Evolutionary conservation across 2,797 vertebrate genomes (phyloP), one percentile per base, ranked within the genome.

Genomic region (Gambelia wislizenii): DNA sequence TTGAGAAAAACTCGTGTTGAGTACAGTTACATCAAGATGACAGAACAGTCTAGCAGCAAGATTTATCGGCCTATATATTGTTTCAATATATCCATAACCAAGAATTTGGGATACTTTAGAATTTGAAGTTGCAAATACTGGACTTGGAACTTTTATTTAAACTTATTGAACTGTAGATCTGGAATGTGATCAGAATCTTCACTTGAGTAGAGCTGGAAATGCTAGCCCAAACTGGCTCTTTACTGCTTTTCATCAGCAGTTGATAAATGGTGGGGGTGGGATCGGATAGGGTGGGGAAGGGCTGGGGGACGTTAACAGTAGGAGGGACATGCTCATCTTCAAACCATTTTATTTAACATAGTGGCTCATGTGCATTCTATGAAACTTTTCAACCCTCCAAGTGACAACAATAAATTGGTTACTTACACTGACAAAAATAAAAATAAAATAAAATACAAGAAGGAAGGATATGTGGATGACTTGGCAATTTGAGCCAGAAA

Each of bases 201-300:
- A 98, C 98, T 96, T 61, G 96, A 96, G 98, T 97, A 98, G 99
- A 99, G 98, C 97, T 98, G 97, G 98, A 96, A 96, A 96, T 97
- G 95, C 97, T 96, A 98, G 98, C 98, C 95, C 49, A 39, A 97
- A 91, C 96, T 98, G 98, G 98, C 98, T 98, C 95, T 97, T 97
- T 98, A 97, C 98, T 99, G 98, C 98, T 99, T 98, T 99, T 99
- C 98, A 97, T 98, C 98, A 98, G 99, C 98, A 99, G 98, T 96
- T 96, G 96, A 95, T 97, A 94, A 89, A 83, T 94, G 94, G 95
- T 59, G 92, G 94, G 93, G 90, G 89, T 88, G 75, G 89, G 78
- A n/a, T n/a, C n/a, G n/a, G n/a, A 87, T 93, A 59, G 39, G 3
- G 9, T 0, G 9, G 52, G n/a, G n/a, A n/a, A n/a, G n/a, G n/a